Evolutionary conservation across 2,113 vertebrate genomes (phyloP).

Genomic region (Paralichthys olivaceus): DNA sequence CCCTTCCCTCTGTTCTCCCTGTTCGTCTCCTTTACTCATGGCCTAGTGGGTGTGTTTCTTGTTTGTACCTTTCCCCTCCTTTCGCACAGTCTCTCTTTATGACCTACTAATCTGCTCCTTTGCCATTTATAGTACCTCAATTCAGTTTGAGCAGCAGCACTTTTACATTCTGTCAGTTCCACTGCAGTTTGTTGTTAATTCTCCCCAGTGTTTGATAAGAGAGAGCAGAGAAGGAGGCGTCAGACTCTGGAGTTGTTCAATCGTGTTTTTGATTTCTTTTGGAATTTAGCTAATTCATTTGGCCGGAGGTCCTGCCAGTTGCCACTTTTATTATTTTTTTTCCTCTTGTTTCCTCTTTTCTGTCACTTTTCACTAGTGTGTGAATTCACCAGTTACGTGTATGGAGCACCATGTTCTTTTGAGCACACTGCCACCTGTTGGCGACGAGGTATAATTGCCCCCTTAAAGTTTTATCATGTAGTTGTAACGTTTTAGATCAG

Average conservation of each 20-base stretch:
- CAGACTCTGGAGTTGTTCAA: slow-evolving; percentile 22
- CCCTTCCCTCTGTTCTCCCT: slow-evolving; percentile 18
- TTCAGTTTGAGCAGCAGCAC: slow-evolving; percentile 87
- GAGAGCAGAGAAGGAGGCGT: slow-evolving; percentile 36
- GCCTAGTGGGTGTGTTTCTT: slow-evolving; percentile 49
- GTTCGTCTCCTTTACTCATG: slow-evolving; percentile 46
- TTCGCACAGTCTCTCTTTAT: slow-evolving; percentile 27
- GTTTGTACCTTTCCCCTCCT: slow-evolving; percentile 76
- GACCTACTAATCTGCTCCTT: slow-evolving; percentile 66
- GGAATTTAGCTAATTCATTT: slow-evolving; percentile 13
- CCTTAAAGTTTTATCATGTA: slow-evolving; percentile 43
- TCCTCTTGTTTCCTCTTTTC: slow-evolving; percentile 2
- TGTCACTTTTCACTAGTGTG: slow-evolving; percentile 54
- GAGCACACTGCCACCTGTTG: slow-evolving; percentile 81
- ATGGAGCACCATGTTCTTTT: slow-evolving; percentile 54
- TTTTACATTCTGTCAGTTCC: slow-evolving; percentile 86
- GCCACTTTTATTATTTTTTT: slow-evolving; percentile 35
- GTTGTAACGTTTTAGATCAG: slow-evolving; percentile 25
- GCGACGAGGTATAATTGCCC: slow-evolving; percentile 64
- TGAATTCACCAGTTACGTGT: slow-evolving; percentile 55
- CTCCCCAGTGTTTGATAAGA: slow-evolving; percentile 34
- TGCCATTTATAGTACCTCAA: slow-evolving; percentile 77
- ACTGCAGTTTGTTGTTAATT: slow-evolving; percentile 39
- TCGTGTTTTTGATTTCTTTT: slow-evolving; percentile 33
- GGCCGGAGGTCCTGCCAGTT: slow-evolving; percentile 34